These are phyloP conservation scores for Otolemur crassicaudatus DNA, from an alignment of 2,797 vertebrate genomes.

Conservation along the genomic window DNA sequence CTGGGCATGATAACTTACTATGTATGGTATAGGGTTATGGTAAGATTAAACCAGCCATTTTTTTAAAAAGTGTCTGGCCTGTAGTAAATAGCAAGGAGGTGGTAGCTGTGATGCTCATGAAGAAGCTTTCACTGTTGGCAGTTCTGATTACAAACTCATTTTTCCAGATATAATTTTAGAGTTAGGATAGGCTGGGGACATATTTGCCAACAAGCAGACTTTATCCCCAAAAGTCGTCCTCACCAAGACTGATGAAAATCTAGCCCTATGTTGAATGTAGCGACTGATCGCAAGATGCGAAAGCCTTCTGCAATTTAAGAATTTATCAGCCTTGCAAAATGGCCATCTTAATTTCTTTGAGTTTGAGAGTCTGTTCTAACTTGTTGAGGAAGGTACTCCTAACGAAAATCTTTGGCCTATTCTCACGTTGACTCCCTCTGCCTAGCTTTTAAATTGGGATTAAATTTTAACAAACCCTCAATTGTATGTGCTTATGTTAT, in stretches of 20 bases:
- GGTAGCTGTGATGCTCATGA: not conserved
- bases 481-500: conserved; percentile 20
- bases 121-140: not conserved
- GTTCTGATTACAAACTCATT: conserved; percentile 17
- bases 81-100: not conserved
- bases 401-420: not conserved
- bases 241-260: not conserved
- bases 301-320: not conserved
- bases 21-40: not conserved
- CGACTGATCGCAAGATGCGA: not conserved
- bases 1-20: not conserved
- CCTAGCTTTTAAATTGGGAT: conserved; percentile 50
- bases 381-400: not conserved
- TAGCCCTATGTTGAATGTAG: not conserved
- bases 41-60: not conserved
- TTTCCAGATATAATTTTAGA: conserved; percentile 60
- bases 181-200: conserved; percentile 18
- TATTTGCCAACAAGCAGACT: not conserved
- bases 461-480: conserved; percentile 69
- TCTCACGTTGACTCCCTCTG: not conserved
- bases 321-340: not conserved
- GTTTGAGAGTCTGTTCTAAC: not conserved
- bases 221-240: not conserved
- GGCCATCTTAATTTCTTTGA: not conserved
- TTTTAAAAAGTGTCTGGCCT: not conserved